Base-by-base conservation (phyloP, 2,113 vertebrate genomes). In the Heliornis fulica region DNA sequence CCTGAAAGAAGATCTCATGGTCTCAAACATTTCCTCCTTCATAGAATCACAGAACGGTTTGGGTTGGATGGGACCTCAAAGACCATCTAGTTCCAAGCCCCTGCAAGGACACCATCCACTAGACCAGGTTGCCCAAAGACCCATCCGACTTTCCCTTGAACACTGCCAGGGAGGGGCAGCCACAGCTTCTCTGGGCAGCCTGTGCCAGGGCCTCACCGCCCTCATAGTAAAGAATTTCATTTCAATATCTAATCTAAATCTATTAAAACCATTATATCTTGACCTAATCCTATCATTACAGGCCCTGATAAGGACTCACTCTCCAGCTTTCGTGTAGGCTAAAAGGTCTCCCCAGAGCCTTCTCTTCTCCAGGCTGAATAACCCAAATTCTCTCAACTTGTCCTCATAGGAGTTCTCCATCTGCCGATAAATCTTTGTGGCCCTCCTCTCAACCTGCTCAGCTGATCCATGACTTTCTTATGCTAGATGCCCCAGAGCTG, bases 1-100 rank as follows among this genome's bases (percentile, higher is more conserved):
- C 28, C 43, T 51, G 25, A 71, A 41, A 19, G 18, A 9, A 78
- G 6, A 34, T 46, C 6, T 51, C 0, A 0, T 43, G 19, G 46
- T 60, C 15, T 76, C 83, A 69, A 45, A 34, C 5, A 14, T 21
- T 80, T 61, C 34, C 34, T 80, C 20, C 75, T 70, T n/a, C n/a
- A n/a, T n/a, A n/a, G n/a, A n/a, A n/a, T n/a, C n/a, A n/a, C n/a
- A n/a, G n/a, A n/a, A n/a, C n/a, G n/a, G n/a, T n/a, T n/a, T n/a
- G n/a, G n/a, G n/a, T n/a, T n/a, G n/a, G n/a, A n/a, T n/a, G n/a
- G n/a, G n/a, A n/a, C n/a, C n/a, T n/a, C n/a, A n/a, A n/a, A n/a
- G n/a, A n/a, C n/a, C n/a, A n/a, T n/a, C n/a, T n/a, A n/a, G n/a
- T n/a, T n/a, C n/a, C n/a, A n/a, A n/a, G n/a, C n/a, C n/a, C n/a